Percentiles rank a stretch among this genome's conserved stretches.
phyloP scores from a whole-genome alignment of 2,888 invertebrate genomes.

The Griposia aprilina region DNA sequence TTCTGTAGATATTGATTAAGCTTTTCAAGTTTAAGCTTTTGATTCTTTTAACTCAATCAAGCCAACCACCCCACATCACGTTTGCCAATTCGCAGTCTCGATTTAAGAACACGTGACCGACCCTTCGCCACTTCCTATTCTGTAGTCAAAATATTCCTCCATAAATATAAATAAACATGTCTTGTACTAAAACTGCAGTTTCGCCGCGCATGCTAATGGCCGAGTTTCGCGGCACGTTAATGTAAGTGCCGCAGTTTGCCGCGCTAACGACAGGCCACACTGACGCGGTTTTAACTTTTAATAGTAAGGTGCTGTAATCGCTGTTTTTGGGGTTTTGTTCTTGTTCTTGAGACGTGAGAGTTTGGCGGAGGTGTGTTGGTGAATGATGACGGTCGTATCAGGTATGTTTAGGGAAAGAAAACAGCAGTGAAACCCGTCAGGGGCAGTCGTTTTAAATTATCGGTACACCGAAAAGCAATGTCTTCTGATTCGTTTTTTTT shows the following conservation, averaged over 20 bases:
- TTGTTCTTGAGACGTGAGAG: not conserved
- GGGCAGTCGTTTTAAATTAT: not conserved
- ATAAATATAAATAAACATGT: slow-evolving; percentile 10
- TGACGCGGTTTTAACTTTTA: slow-evolving; percentile 10
- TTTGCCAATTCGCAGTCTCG: too few species aligned
- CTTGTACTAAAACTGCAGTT: slow-evolving; percentile 27
- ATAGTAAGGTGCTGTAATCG: not conserved
- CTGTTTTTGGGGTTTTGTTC: not conserved
- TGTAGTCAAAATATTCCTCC: not conserved
- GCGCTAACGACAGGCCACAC: slow-evolving; percentile 45
- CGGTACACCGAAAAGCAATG: not conserved
- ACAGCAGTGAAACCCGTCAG: not conserved
- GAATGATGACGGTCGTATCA: not conserved
- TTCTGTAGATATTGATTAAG: too few species aligned
- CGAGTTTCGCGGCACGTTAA: slow-evolving; percentile 38
- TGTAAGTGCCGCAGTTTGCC: slow-evolving; percentile 36
- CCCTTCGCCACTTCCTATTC: too few species aligned
- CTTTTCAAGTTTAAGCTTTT: too few species aligned
- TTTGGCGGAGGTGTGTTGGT: not conserved
- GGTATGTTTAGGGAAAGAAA: not conserved
- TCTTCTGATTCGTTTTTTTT: not conserved
- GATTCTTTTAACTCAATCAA: too few species aligned
- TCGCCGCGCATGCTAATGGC: slow-evolving; percentile 41
- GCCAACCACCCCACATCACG: too few species aligned
- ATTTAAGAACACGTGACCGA: too few species aligned